Base-by-base conservation (phyloP, 1,140 invertebrate genomes). In the Drosophila nigromelanica region DNA sequence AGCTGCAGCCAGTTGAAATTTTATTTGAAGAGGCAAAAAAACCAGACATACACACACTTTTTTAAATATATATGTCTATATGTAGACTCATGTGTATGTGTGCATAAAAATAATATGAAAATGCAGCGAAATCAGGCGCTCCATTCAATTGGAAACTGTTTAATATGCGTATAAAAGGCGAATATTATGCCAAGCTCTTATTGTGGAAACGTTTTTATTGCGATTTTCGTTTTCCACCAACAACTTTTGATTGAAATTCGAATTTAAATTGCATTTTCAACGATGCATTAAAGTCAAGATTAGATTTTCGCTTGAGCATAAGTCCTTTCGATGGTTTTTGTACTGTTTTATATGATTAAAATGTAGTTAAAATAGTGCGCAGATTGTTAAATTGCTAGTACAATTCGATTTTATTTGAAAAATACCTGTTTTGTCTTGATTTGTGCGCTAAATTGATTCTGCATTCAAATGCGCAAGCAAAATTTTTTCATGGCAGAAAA, bases 101-200 rank as follows among this genome's bases (percentile, higher is more conserved):
- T 59, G 63, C 35, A 35, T 48, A 47, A 73, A 73, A 60, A 68
- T 50, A 74, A 70, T 78, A 87, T 80, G 66, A 86, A 76, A 85
- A 68, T 80, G 69, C 69, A 75, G 58, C 52, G 78, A 86, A 86
- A 86, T 82, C 82, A 87, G 78, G 78, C 80, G 85, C 60, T 59
- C 78, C 71, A 86, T 86, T 86, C 81, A 86, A 81, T 85, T 82
- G 81, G 67, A 86, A 86, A 86, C 68, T 73, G 78, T 87, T 86
- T 86, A 86, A 86, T 86, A 86, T 86, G 81, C 81, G 81, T 76
- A 86, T 82, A 87, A 85, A 86, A 76, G 78, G 74, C 70, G 64
- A 64, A 63, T 75, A 78, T 80, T 77, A 76, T 64, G 72, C 56
- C 62, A 70, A 80, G 77, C 61, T 54, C 60, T 48, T 27, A 62